Evolutionary conservation across 2,113 vertebrate genomes (phyloP).

Genomic region (Chloebia gouldiae): DNA sequence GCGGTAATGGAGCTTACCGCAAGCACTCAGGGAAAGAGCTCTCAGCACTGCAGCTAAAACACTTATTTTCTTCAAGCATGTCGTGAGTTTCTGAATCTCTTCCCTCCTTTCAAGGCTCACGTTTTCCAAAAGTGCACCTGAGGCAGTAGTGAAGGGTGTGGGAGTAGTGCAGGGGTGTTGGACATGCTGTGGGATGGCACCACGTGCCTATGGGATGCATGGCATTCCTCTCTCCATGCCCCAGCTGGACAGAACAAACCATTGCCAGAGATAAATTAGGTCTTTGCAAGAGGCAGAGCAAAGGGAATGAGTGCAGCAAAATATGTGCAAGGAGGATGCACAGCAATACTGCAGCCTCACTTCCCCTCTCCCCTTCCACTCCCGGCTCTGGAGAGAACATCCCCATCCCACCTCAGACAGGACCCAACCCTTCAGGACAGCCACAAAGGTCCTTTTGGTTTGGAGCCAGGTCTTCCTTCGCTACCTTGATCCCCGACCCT

Average conservation of each 20-base stretch:
- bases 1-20: constrained; percentile 16
- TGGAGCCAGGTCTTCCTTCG: not conserved
- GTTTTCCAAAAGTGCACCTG: not conserved
- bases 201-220: fast-evolving
- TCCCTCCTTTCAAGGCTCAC: not conserved
- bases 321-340: not conserved
- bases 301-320: not conserved
- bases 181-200: not conserved
- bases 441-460: not conserved
- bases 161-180: not conserved
- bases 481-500: not conserved
- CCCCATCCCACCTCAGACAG: not conserved
- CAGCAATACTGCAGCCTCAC: not conserved
- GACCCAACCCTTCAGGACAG: fast-evolving
- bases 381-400: not conserved
- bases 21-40: constrained; percentile 9
- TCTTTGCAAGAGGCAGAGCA: not conserved
- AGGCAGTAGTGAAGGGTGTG: not conserved
- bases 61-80: not conserved
- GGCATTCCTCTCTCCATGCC: not conserved
- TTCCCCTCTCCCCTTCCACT: not conserved
- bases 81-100: not conserved
- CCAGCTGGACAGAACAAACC: not conserved
- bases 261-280: not conserved
- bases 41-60: not conserved